phyloP scores from a whole-genome alignment of 1,140 invertebrate genomes.

The Drosophila ananassae region DNA sequence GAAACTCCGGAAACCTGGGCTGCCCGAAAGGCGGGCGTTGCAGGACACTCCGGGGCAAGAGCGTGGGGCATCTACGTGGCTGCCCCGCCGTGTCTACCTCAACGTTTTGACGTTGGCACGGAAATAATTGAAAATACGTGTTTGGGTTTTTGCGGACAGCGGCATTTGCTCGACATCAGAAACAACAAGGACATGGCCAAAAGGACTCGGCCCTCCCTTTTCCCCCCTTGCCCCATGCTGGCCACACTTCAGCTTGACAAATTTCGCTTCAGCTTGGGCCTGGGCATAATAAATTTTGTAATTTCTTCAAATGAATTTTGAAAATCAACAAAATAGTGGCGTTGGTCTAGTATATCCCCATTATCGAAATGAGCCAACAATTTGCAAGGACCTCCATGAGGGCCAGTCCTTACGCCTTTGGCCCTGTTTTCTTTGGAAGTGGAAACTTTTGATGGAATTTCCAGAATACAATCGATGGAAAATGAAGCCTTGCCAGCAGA shows the following conservation, averaged over 20 bases:
- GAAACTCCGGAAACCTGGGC: constrained; percentile 17
- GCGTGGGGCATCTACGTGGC: constrained; percentile 9
- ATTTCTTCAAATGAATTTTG: constrained; percentile 77
- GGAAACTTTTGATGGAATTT: constrained; percentile 27
- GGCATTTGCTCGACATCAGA: constrained; percentile 62
- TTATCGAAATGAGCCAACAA: constrained; percentile 53
- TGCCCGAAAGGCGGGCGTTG: constrained; percentile 8
- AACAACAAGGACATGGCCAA: constrained; percentile 34
- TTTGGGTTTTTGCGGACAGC: constrained; percentile 79
- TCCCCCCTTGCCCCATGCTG: constrained; percentile 2
- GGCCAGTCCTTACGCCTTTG: neutral
- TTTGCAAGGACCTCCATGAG: constrained; percentile 11
- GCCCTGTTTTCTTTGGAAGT: constrained; percentile 32
- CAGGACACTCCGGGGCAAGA: neutral
- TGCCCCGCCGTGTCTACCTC: constrained; percentile 57
- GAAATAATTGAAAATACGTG: constrained; percentile 83
- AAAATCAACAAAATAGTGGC: constrained; percentile 55
- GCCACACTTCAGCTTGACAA: constrained; percentile 57
- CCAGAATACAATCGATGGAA: constrained; percentile 24
- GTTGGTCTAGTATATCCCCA: constrained; percentile 11
- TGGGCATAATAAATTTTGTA: constrained; percentile 73
- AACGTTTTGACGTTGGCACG: constrained; percentile 70
- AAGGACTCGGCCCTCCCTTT: constrained; percentile 15
- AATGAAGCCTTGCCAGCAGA: constrained; percentile 12
- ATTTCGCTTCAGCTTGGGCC: constrained; percentile 63